Evolutionary conservation across 2,113 vertebrate genomes (phyloP).

Genomic region (Irena cyanogastra): DNA sequence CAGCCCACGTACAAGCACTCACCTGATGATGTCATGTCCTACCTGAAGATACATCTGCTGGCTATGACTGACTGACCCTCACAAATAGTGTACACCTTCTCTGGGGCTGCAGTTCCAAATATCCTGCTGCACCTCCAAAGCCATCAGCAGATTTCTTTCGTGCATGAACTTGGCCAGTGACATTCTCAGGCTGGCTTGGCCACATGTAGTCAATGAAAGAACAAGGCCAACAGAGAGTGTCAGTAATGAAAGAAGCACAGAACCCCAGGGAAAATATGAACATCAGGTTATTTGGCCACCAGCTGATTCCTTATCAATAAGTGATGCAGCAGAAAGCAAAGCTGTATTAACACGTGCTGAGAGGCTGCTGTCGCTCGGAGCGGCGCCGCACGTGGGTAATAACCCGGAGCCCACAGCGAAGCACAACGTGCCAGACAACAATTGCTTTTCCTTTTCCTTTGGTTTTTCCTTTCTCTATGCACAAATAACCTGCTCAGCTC

Average conservation of each 20-base stretch:
- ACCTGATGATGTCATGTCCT: neutral
- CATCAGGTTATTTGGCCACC: neutral
- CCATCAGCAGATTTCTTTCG: neutral
- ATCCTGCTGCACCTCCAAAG: neutral
- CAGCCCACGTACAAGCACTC: neutral
- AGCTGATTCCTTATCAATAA: conserved; percentile 27
- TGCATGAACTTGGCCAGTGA: neutral
- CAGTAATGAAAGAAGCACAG: neutral
- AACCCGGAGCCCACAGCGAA: neutral
- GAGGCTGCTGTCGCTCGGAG: neutral
- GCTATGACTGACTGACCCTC: neutral
- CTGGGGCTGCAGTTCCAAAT: neutral
- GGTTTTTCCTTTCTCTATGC: neutral
- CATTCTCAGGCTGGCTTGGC: neutral
- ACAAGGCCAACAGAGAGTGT: neutral
- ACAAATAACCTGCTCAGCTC: neutral
- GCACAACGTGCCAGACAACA: neutral
- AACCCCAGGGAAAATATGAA: neutral
- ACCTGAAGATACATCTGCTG: neutral
- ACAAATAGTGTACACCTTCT: neutral
- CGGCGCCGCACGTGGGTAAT: neutral
- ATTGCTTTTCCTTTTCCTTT: neutral
- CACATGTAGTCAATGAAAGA: neutral
- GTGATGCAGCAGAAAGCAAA: neutral
- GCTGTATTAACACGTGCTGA: neutral